A percentile compares a stretch with the other conserved stretches of the same genome.
These are phyloP conservation scores for Monarcha castaneiventris DNA, from an alignment of 2,113 vertebrate genomes.

Conservation along the genomic window DNA sequence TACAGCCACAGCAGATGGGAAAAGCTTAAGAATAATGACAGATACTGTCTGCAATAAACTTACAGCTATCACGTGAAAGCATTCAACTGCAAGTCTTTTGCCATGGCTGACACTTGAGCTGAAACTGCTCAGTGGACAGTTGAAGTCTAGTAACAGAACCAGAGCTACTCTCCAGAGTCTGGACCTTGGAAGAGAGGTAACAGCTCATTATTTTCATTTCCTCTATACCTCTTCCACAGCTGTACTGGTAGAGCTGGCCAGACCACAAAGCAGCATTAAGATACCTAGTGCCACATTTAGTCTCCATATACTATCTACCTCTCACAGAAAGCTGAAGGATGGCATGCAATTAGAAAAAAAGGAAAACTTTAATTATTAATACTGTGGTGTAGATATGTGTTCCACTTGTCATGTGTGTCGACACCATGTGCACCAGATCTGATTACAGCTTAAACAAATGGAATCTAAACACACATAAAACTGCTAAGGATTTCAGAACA, in stretches of 20 bases:
- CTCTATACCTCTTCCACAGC: neutral
- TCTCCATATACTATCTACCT: neutral
- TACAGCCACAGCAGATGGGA: neutral
- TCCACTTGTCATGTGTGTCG: neutral
- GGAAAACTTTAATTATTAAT: neutral
- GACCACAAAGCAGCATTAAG: neutral
- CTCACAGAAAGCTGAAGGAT: neutral
- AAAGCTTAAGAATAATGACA: neutral
- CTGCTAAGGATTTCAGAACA: neutral
- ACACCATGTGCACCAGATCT: neutral
- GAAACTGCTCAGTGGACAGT: neutral
- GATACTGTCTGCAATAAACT: neutral
- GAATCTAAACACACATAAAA: neutral
- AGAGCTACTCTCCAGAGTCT: neutral
- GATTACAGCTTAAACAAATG: neutral
- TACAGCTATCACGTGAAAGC: neutral
- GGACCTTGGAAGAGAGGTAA: neutral
- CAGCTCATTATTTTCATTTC: neutral
- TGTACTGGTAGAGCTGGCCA: neutral
- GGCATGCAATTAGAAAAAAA: neutral
- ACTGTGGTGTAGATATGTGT: neutral
- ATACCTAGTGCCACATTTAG: neutral
- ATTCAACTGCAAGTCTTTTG: neutral
- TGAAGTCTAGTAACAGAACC: neutral
- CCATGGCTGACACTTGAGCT: neutral